Evolutionary conservation across 2,888 invertebrate genomes (phyloP), one percentile per base, ranked within the genome.

Genomic region (Athalia rosae): DNA sequence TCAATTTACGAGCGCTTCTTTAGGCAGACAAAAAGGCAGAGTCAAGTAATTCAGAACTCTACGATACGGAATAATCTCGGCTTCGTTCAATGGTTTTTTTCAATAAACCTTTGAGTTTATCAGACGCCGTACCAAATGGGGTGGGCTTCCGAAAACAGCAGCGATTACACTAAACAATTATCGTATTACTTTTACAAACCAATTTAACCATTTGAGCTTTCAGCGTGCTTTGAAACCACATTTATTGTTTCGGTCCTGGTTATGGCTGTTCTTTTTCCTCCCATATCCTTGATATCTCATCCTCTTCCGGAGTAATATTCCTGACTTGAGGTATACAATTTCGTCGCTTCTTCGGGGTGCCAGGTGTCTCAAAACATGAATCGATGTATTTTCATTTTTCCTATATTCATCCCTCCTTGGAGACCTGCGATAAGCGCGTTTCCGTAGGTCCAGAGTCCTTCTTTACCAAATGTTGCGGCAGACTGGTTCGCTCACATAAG

Each of bases 1-100:
- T 43, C 45, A 58, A 45, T 71, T 71, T 6, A 13, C 71, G 13
- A 58, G 71, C 45, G 7, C 43, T 56, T 69, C 69, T 56, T 43
- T 7, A 58, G 6, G 0, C 8, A 43, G 58, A 43, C 8, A 61
- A 15, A 61, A 61, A 8, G 15, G 13, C 13, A 7, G 28, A 8
- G 43, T 58, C 43, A 7, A n/a, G 1, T 28, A 28, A 1, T 2
- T 28, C 28, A 28, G 28, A 28, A 28, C 28, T 28, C 28, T 0
- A 28, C 28, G 28, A 28, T 28, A n/a, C n/a, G n/a, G n/a, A 28
- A 28, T 28, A 28, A 28, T 28, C 28, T 28, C 28, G 28, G 28
- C 28, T 28, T 28, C 28, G 28, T 28, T 28, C 28, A 53, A 53
- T 3, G 53, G 11, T 53, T 53, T 53, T 4, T 8, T 4, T 4